These are phyloP conservation scores for Habrosyne pyritoides DNA, from an alignment of 2,888 invertebrate species.

Conservation along the genomic window DNA sequence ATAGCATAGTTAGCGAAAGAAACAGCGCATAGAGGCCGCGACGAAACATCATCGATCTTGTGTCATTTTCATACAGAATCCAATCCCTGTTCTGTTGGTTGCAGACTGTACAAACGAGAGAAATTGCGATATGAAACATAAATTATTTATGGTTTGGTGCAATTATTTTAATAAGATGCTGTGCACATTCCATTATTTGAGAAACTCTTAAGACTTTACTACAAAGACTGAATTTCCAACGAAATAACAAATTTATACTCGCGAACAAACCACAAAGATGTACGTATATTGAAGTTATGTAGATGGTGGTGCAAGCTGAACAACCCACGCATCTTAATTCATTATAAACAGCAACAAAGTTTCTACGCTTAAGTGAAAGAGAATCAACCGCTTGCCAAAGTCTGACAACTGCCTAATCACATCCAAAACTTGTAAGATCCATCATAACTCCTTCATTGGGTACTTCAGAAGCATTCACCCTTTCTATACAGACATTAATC, in stretches of 20 bases:
- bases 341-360: neutral
- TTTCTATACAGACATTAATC: slow-evolving; percentile 15
- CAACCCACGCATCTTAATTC: neutral
- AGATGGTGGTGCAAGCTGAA: neutral
- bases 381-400: neutral
- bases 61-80: too few species aligned
- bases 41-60: too few species aligned
- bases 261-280: neutral
- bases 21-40: too few species aligned
- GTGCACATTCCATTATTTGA: too few species aligned
- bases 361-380: neutral
- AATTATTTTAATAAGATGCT: neutral
- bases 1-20: too few species aligned
- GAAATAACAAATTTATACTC: neutral
- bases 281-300: neutral
- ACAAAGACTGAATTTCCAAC: too few species aligned
- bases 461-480: slow-evolving; percentile 8
- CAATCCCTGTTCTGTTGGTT: too few species aligned
- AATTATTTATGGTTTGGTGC: neutral
- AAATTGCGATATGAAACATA: neutral
- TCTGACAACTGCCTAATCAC: slow-evolving; percentile 3
- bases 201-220: too few species aligned
- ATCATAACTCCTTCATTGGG: slow-evolving; percentile 4
- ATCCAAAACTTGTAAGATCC: slow-evolving; percentile 5
- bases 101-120: slow-evolving; percentile 21